Evolutionary conservation across 2,888 invertebrate genomes (phyloP), one percentile per base, ranked within the genome.

Genomic region (Limnephilus rhombicus): DNA sequence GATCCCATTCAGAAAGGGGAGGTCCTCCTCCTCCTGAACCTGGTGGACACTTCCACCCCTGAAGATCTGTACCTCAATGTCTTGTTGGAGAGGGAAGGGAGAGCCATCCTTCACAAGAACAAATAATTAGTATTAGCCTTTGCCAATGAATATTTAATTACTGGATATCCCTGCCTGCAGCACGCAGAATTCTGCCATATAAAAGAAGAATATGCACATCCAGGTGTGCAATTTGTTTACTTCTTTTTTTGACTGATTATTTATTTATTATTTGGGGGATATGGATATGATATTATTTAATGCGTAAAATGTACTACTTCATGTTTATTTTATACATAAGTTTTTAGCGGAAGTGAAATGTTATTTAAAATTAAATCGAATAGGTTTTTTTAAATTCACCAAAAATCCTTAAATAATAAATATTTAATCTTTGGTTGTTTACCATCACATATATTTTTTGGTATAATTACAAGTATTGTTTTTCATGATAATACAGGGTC

Each of bases 31-130:
- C 97, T 97, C 41, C 95, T 98, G 91, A 96, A 97, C 94, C 96
- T 98, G 81, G 97, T 98, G 91, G 98, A 98, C 94, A 98, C 98
- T 0, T 96, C 97, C 68, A 97, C 97, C 0, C 96, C 96, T 11
- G 96, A 97, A 81, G 98, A 98, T 94, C 95, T 98, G 85, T 96
- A 97, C 94, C 96, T 98, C 85, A 97, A 97, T 94, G 96, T 97
- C 93, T 95, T 97, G 94, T 95, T 98, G 92, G 96, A 98, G 18
- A 95, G 96, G 1, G 97, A 97, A 94, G 96, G 97, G 34, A 96
- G 97, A 94, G 97, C 97, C 91, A 94, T 94, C 80, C 85, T 91
- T n/a, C 82, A 53, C 80, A 41, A 80, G 34, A 13, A 82, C 31
- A 82, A 82, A 7, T 34, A 18, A 82, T 18, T n/a, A 68, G n/a